A percentile compares a stretch with the other conserved stretches of the same genome.
phyloP scores from a whole-genome alignment of 2,888 invertebrate species.

The Agapetus fuscipes region DNA sequence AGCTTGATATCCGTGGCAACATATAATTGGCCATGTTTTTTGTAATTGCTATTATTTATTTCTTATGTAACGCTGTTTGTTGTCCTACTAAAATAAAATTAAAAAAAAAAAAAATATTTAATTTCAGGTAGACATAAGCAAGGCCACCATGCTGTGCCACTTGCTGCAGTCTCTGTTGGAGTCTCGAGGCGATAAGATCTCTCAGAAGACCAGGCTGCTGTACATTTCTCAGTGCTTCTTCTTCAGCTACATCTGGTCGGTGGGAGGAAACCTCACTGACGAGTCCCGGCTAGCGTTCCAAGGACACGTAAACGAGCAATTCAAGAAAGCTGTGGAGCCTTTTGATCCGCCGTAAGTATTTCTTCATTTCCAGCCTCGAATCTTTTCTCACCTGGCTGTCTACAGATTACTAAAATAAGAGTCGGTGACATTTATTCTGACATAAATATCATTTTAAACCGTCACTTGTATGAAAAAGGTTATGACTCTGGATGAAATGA shows the following conservation, averaged over 20 bases:
- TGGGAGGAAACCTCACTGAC: constrained; percentile 78
- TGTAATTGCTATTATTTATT: too few relatives aligned
- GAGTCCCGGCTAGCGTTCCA: constrained; percentile 60
- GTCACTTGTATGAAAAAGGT: too few relatives aligned
- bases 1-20: too few relatives aligned
- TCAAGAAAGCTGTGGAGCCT: constrained; percentile 47
- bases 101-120: not conserved
- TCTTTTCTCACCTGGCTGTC: too few relatives aligned
- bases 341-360: constrained; percentile 53
- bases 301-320: constrained; percentile 54
- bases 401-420: too few relatives aligned
- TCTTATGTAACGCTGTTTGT: too few relatives aligned
- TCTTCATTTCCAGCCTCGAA: too few relatives aligned
- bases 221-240: constrained; percentile 69
- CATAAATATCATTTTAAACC: too few relatives aligned
- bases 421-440: too few relatives aligned
- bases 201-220: constrained; percentile 51
- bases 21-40: too few relatives aligned
- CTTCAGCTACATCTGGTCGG: constrained; percentile 74
- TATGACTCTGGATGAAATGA: too few relatives aligned
- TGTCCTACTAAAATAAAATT: too few relatives aligned
- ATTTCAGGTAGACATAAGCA: constrained; percentile 69
- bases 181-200: constrained; percentile 50
- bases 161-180: constrained; percentile 60
- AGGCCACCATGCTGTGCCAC: constrained; percentile 65